phyloP scores from a whole-genome alignment of 2,888 invertebrate genomes.

The Heteropelma amictum region DNA sequence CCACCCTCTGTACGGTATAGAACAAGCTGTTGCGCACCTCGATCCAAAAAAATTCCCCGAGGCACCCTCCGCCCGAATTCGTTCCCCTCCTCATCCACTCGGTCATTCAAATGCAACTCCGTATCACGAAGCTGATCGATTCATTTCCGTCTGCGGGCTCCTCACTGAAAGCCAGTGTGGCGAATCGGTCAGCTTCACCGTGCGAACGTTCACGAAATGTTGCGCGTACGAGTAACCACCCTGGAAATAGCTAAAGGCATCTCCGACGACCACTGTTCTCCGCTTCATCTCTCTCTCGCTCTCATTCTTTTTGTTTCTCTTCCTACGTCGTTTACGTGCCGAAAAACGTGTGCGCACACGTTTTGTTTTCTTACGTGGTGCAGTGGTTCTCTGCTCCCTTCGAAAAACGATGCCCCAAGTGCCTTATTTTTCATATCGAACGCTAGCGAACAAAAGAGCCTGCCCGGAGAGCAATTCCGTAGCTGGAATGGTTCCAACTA shows the following conservation, averaged over 20 bases:
- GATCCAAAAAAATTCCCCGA: conserved; percentile 66
- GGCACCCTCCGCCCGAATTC: conserved; percentile 63
- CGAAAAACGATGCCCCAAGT: conserved; percentile 5
- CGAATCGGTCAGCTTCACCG: conserved; percentile 29
- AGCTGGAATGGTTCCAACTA: neutral
- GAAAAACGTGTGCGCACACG: conserved; percentile 46
- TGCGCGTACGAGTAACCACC: conserved; percentile 1
- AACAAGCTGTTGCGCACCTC: conserved; percentile 58
- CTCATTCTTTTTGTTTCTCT: neutral
- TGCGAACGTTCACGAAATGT: neutral
- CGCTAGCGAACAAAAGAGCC: neutral
- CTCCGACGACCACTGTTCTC: conserved; percentile 41
- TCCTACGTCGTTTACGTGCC: conserved; percentile 21
- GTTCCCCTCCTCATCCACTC: conserved; percentile 37
- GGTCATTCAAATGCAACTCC: conserved; percentile 17
- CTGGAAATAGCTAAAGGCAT: conserved; percentile 30
- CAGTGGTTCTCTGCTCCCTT: conserved; percentile 65
- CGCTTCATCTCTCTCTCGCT: conserved; percentile 12
- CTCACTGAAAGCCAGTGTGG: neutral
- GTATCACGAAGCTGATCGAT: conserved; percentile 33
- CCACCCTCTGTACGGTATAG: conserved; percentile 41
- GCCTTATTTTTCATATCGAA: neutral
- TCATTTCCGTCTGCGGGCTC: neutral
- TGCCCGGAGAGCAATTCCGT: neutral
- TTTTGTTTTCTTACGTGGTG: conserved; percentile 55